These are phyloP conservation scores for Phyto melanocephala DNA, from an alignment of 2,888 invertebrate species.

Conservation along the genomic window DNA sequence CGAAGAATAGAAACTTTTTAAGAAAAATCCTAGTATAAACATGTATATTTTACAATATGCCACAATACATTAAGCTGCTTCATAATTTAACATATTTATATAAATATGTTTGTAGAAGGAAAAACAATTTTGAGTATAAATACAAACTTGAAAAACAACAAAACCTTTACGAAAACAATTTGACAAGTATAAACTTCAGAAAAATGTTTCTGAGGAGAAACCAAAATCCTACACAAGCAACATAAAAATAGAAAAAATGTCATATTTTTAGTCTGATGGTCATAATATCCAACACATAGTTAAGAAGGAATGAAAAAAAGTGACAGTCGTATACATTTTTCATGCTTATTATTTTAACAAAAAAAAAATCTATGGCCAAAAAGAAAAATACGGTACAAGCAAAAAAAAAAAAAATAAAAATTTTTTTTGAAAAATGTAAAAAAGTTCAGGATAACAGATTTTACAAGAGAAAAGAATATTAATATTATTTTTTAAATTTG, in stretches of 20 bases:
- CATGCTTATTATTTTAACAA: not conserved
- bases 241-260: not conserved
- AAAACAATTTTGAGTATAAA: too few species aligned
- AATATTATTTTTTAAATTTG: too few species aligned
- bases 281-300: constrained; percentile 24
- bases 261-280: constrained; percentile 33
- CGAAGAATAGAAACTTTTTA: not conserved
- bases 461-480: too few species aligned
- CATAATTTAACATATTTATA: not conserved
- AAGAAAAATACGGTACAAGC: not conserved
- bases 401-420: too few species aligned
- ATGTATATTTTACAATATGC: not conserved
- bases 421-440: too few species aligned
- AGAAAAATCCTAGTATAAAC: constrained; percentile 8
- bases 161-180: not conserved
- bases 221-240: constrained; percentile 1
- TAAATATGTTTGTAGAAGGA: too few species aligned
- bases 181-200: not conserved
- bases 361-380: not conserved
- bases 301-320: not conserved
- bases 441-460: too few species aligned
- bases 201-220: not conserved
- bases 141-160: not conserved
- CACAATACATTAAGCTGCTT: constrained; percentile 12
- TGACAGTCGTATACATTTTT: constrained; percentile 26